phyloP scores from a whole-genome alignment of 2,888 invertebrate species.

The Deroplatys truncata region DNA sequence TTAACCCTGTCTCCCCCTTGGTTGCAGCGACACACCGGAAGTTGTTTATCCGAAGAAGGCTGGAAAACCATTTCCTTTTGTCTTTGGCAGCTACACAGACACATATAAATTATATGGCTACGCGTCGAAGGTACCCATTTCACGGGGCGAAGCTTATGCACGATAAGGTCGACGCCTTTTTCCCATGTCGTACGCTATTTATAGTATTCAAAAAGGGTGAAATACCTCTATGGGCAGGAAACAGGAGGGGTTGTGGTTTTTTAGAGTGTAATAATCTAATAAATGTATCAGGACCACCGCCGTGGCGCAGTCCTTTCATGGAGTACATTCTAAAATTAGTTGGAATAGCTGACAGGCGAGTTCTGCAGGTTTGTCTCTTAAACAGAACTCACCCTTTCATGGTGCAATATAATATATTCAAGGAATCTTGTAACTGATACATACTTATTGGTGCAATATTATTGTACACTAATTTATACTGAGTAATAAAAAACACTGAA shows the following conservation, averaged over 20 bases:
- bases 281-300: neutral
- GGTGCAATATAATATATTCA: too few species aligned
- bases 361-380: too few species aligned
- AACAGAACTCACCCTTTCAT: too few species aligned
- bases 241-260: neutral
- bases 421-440: too few species aligned
- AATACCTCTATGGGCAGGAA: neutral
- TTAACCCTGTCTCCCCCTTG: neutral
- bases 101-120: slow-evolving; percentile 9
- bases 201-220: neutral
- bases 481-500: too few species aligned
- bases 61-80: slow-evolving; percentile 26
- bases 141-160: neutral
- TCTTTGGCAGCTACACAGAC: slow-evolving; percentile 7
- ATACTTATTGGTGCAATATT: too few species aligned
- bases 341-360: neutral
- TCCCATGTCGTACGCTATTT: neutral
- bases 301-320: neutral
- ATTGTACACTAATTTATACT: too few species aligned
- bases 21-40: slow-evolving; percentile 3
- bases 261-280: neutral
- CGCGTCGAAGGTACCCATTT: neutral
- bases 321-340: neutral
- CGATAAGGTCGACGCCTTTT: slow-evolving; percentile 1
- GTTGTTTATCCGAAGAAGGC: slow-evolving; percentile 23